Percentiles rank a stretch among this genome's conserved stretches.
Conservation (phyloP, 2,797 vertebrate genomes). For the Tinamus major region DNA sequence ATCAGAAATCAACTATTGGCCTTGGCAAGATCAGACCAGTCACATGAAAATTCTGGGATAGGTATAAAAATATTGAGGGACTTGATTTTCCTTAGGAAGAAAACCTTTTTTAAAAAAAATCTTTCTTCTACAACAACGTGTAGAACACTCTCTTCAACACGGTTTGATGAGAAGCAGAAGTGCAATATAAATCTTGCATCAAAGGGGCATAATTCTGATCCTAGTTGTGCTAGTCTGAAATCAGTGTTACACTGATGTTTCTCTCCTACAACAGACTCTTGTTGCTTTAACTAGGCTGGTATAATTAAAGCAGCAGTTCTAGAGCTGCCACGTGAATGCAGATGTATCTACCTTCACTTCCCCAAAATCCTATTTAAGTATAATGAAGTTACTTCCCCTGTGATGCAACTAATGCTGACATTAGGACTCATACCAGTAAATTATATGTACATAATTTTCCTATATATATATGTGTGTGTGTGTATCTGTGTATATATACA, state of each 20-base stretch:
- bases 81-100: not conserved
- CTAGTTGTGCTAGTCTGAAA: not conserved
- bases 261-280: not conserved
- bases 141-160: not conserved
- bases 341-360: not conserved
- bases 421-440: not conserved
- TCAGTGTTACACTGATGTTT: not conserved
- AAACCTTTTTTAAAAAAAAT: not conserved
- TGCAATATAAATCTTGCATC: not conserved
- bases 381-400: not conserved
- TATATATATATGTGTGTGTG: too few species aligned
- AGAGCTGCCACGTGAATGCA: not conserved
- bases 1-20: not conserved
- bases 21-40: not conserved
- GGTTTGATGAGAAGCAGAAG: not conserved
- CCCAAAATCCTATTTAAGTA: not conserved
- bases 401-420: not conserved
- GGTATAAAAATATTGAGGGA: not conserved
- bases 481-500: too few species aligned
- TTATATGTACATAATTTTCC: too few species aligned
- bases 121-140: not conserved
- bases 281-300: not conserved
- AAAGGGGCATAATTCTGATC: not conserved
- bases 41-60: not conserved
- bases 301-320: not conserved